phyloP scores from a whole-genome alignment of 2,113 vertebrate genomes.

The Thalassarche chlororhynchos region DNA sequence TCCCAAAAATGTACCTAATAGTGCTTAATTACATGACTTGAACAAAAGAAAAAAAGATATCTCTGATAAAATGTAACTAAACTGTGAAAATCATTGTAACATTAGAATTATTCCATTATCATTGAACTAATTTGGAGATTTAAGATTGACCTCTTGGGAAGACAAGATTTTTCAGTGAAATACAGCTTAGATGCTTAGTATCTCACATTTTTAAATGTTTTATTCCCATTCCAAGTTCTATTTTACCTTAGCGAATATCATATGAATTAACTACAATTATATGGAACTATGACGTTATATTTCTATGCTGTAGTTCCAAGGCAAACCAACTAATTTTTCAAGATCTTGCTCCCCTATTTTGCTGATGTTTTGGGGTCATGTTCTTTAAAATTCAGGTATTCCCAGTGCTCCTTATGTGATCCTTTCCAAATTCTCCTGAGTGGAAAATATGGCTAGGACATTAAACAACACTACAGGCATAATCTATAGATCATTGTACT shows the following conservation, averaged over 20 bases:
- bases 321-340: neutral
- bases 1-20: slow-evolving; percentile 61
- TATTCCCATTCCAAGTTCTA: neutral
- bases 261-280: neutral
- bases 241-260: slow-evolving; percentile 12
- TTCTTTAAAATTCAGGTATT: neutral
- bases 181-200: neutral
- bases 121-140: slow-evolving; percentile 2
- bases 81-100: slow-evolving; percentile 47
- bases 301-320: neutral
- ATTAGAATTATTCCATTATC: neutral
- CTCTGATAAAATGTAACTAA: slow-evolving; percentile 38
- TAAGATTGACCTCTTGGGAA: slow-evolving; percentile 36
- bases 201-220: neutral
- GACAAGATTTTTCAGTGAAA: slow-evolving; percentile 19
- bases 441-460: neutral
- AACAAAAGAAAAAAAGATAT: slow-evolving; percentile 29
- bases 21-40: slow-evolving; percentile 63
- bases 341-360: neutral
- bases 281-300: slow-evolving; percentile 9
- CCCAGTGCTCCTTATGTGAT: neutral
- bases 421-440: neutral
- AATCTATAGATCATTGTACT: neutral
- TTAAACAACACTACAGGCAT: neutral
- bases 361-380: neutral